These are phyloP conservation scores for Loxodonta africana DNA, from an alignment of 2,113 vertebrate genomes.

Conservation along the genomic window DNA sequence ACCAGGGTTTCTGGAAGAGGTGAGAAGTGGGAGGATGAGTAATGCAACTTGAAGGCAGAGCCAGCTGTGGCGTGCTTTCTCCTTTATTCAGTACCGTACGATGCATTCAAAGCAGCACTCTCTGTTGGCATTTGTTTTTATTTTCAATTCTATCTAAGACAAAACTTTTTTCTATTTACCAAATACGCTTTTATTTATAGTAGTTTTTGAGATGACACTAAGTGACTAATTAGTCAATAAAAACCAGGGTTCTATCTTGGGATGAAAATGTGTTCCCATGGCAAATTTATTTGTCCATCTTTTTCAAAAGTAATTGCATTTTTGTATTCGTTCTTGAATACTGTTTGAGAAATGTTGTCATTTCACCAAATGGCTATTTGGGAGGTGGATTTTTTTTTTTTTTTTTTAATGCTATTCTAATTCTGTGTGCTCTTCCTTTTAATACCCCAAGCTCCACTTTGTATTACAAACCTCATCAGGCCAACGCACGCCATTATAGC, in stretches of 20 bases:
- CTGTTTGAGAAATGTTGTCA: slow-evolving; percentile 71
- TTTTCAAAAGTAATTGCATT: slow-evolving; percentile 70
- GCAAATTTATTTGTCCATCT: slow-evolving; percentile 63
- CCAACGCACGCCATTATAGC: slow-evolving; percentile 76
- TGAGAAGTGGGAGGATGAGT: background rate
- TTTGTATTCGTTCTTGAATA: slow-evolving; percentile 60
- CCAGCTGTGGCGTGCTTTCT: background rate
- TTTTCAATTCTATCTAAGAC: slow-evolving; percentile 66
- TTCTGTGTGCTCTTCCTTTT: slow-evolving; percentile 73
- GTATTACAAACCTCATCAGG: slow-evolving; percentile 80
- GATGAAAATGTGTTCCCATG: slow-evolving; percentile 27
- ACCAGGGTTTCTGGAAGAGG: background rate
- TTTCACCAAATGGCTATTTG: slow-evolving; percentile 72
- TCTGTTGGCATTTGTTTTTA: slow-evolving; percentile 51
- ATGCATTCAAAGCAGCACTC: background rate
- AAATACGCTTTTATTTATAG: slow-evolving; percentile 58
- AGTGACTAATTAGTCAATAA: slow-evolving; percentile 68
- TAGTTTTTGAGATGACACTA: slow-evolving; percentile 61
- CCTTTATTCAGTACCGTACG: background rate
- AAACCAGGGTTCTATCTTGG: slow-evolving; percentile 30
- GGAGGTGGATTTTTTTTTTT: slow-evolving; percentile 51
- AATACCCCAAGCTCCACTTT: slow-evolving; percentile 74
- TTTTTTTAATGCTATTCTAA: slow-evolving; percentile 36
- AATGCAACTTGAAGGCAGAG: background rate
- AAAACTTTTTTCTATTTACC: background rate